These are phyloP conservation scores for Aurelia sp. DNA, from an alignment of 30 jellyfish, hydroid and myxozoan genomes.

Conservation along the genomic window DNA sequence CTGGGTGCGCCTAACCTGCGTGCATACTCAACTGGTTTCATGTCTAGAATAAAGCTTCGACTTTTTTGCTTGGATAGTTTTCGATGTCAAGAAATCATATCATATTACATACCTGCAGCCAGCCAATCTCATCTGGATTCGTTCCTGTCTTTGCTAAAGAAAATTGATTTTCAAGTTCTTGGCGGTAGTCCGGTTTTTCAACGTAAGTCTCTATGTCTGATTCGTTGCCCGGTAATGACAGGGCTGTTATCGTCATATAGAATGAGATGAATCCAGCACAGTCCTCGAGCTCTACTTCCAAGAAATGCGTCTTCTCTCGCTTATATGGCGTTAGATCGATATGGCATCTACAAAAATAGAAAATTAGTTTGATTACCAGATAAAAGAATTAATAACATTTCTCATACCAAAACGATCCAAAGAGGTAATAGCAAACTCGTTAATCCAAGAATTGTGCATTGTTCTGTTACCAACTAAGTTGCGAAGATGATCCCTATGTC, in stretches of 20 bases:
- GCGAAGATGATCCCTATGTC: too few species aligned
- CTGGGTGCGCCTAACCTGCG: too few species aligned
- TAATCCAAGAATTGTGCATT: too few species aligned
- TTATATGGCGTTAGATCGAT: conserved; percentile 54
- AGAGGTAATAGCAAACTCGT: too few species aligned
- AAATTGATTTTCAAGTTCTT: conserved; percentile 47
- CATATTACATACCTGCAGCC: conserved; percentile 77
- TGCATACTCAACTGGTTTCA: too few species aligned
- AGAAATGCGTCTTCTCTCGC: conserved; percentile 75
- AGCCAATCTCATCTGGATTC: conserved; percentile 75
- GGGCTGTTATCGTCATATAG: conserved; percentile 84
- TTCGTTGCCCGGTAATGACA: conserved; percentile 71
- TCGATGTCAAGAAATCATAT: too few species aligned
- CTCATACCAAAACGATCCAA: too few species aligned
- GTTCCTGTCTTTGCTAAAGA: conserved; percentile 56
- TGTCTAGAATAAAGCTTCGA: too few species aligned
- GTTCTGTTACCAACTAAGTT: too few species aligned
- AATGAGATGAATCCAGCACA: conserved; percentile 73
- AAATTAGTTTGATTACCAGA: neutral
- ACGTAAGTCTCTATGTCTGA: conserved; percentile 61
- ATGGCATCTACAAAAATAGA: conserved; percentile 42
- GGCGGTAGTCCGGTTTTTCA: conserved; percentile 46
- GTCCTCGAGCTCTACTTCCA: conserved; percentile 85
- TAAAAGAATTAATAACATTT: too few species aligned
- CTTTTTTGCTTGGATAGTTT: too few species aligned